Evolutionary conservation across 2,113 vertebrate species (phyloP), one percentile per base, ranked within the genome.

Genomic region (Leuciscus idus): DNA sequence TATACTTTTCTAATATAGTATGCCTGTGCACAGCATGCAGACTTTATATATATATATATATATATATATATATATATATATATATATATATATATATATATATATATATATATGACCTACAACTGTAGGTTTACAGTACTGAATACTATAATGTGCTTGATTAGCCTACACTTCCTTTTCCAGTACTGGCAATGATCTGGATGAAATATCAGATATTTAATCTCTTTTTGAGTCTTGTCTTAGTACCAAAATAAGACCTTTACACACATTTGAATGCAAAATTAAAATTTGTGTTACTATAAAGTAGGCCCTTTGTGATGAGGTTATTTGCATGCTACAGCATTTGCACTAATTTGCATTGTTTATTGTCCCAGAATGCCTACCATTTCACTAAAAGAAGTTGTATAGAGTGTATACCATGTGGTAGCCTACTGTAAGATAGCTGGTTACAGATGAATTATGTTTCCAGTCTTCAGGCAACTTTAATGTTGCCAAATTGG

Each of bases 401-500:
- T 12, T 62, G n/a, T 62, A 23, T n/a, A 23, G 6, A 7, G 19
- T 10, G 21, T n/a, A 62, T 12, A 64, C n/a, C 61, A 6, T 64
- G n/a, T 4, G 8, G n/a, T 64, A n/a, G n/a, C n/a, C n/a, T n/a
- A 12, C 28, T 64, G 19, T 9, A 23, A 61, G 11, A 4, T 13
- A 36, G 6, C 30, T 70, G 46, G 75, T 77, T 33, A 21, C 46
- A 52, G 50, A 55, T 33, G n/a, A 77, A 77, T 77, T 77, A 52
- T 39, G 15, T 80, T 80, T 80, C 77, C 77, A 36, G 57, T 59
- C 77, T 62, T 61, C 0, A 15, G 55, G 77, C 77, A 43, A 43
- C 19, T 80, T 23, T 80, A 57, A 36, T 72, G 19, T 59, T 26
- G 33, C n/a, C 48, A 73, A 43, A 66, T 55, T 57, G 81, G 81